Conservation (phyloP, 2,888 invertebrate genomes). For the Subacronicta megacephala region DNA sequence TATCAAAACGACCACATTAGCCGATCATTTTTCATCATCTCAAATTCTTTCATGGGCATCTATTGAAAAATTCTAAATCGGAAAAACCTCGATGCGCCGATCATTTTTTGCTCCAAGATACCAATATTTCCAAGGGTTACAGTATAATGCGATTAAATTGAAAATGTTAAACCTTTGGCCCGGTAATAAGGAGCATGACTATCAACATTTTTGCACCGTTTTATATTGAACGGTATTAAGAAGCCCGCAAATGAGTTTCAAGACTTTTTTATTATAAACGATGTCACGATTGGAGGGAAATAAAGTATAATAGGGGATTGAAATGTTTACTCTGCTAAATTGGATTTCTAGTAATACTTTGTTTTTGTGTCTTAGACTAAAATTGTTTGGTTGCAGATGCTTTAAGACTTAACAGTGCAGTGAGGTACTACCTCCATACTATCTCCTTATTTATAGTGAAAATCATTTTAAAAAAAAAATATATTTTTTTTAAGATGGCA, state of each 20-base stretch:
- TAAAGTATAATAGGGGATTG: slow-evolving; percentile 59
- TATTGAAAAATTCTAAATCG: slow-evolving; percentile 59
- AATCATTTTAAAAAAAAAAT: too few relatives aligned
- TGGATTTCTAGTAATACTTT: slow-evolving; percentile 34
- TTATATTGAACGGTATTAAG: slow-evolving; percentile 78
- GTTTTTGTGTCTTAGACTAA: slow-evolving; percentile 6
- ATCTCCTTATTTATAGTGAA: too few relatives aligned
- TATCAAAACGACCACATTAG: slow-evolving; percentile 31
- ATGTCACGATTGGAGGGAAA: slow-evolving; percentile 60
- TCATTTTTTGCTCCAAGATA: slow-evolving; percentile 63
- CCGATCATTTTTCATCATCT: slow-evolving; percentile 56
- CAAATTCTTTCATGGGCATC: slow-evolving; percentile 55
- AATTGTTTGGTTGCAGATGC: background rate
- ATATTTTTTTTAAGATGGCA: too few relatives aligned
- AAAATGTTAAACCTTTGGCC: slow-evolving; percentile 77
- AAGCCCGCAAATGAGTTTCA: slow-evolving; percentile 65
- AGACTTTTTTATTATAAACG: slow-evolving; percentile 59
- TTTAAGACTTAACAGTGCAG: background rate
- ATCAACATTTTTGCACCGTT: slow-evolving; percentile 78
- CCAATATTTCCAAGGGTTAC: slow-evolving; percentile 79
- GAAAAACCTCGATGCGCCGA: slow-evolving; percentile 49
- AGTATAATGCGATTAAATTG: slow-evolving; percentile 85
- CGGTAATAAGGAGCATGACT: slow-evolving; percentile 87
- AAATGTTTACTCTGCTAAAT: slow-evolving; percentile 56
- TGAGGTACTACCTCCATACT: too few relatives aligned